Conservation (phyloP, 2,888 invertebrate species). For the Gymnocheta viridis region DNA sequence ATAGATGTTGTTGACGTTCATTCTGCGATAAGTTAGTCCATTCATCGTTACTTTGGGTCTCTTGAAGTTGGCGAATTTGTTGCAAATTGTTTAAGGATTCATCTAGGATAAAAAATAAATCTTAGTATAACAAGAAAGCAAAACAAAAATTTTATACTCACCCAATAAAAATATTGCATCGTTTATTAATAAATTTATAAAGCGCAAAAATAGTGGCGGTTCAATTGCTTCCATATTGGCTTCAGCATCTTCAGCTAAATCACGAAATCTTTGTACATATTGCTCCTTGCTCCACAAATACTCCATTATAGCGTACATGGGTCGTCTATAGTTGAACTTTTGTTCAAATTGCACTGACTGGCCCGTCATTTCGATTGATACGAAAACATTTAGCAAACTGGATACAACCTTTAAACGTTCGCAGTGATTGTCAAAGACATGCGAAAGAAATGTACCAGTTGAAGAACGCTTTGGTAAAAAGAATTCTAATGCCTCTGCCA, state of each 20-base stretch:
- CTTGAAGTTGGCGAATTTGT: slow-evolving; percentile 91
- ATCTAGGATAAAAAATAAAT: slow-evolving; percentile 79
- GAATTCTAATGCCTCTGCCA: slow-evolving; percentile 94
- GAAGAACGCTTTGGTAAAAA: slow-evolving; percentile 87
- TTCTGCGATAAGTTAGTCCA: slow-evolving; percentile 87
- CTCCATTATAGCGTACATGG: slow-evolving; percentile 97
- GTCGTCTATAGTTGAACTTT: slow-evolving; percentile 97
- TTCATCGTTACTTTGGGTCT: slow-evolving; percentile 87
- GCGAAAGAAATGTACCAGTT: slow-evolving; percentile 84
- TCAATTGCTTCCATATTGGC: slow-evolving; percentile 93
- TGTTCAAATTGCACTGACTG: slow-evolving; percentile 97
- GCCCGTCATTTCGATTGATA: slow-evolving; percentile 98
- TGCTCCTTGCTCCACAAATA: slow-evolving; percentile 93
- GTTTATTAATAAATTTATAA: slow-evolving; percentile 97
- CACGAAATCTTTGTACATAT: slow-evolving; percentile 89
- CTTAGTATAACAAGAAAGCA: background rate
- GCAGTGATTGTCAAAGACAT: slow-evolving; percentile 90
- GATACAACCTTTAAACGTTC: slow-evolving; percentile 89
- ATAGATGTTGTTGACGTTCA: slow-evolving; percentile 89
- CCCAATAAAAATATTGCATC: slow-evolving; percentile 96
- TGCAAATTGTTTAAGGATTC: slow-evolving; percentile 95
- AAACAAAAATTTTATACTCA: slow-evolving; percentile 35
- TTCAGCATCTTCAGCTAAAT: slow-evolving; percentile 90
- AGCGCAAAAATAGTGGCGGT: slow-evolving; percentile 95
- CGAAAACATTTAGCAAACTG: slow-evolving; percentile 94